A percentile compares a stretch with the other conserved stretches of the same genome.
Conservation (phyloP, 2,113 vertebrate species). For the Aspiorhynchus laticeps region DNA sequence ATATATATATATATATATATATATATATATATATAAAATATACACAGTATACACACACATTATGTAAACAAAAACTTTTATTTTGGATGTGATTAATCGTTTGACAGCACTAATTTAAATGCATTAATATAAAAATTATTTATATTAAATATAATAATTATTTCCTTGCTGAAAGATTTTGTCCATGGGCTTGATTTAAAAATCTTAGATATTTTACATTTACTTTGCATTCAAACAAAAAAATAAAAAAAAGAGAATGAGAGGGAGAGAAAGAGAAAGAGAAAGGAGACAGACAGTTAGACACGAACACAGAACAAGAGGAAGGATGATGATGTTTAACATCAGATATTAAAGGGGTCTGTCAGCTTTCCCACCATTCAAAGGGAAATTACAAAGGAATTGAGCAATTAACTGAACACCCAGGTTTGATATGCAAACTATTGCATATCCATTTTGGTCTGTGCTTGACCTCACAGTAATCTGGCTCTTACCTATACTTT, state of each 20-base stretch:
- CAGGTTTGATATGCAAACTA: background rate
- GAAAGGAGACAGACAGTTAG: background rate
- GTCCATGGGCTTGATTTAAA: background rate
- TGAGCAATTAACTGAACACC: background rate
- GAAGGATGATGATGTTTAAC: background rate
- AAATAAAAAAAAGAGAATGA: background rate
- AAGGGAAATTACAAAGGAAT: background rate
- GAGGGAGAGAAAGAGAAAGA: background rate
- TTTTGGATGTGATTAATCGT: too few species aligned
- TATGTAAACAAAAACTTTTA: too few species aligned
- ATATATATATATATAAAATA: too few species aligned
- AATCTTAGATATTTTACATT: background rate
- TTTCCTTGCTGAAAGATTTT: background rate
- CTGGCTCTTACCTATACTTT: background rate
- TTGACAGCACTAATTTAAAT: too few species aligned
- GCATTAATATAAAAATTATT: too few species aligned
- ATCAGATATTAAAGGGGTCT: background rate
- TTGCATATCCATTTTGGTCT: background rate
- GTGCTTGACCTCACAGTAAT: conserved; percentile 12
- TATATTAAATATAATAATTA: background rate
- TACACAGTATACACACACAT: too few species aligned
- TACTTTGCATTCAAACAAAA: background rate
- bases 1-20: too few species aligned
- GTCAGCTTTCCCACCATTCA: background rate
- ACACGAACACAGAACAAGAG: background rate